Percentiles rank a stretch among this genome's conserved stretches.
These are phyloP conservation scores for Octopus sinensis DNA, from an alignment of 1,140 invertebrate species.

Conservation along the genomic window DNA sequence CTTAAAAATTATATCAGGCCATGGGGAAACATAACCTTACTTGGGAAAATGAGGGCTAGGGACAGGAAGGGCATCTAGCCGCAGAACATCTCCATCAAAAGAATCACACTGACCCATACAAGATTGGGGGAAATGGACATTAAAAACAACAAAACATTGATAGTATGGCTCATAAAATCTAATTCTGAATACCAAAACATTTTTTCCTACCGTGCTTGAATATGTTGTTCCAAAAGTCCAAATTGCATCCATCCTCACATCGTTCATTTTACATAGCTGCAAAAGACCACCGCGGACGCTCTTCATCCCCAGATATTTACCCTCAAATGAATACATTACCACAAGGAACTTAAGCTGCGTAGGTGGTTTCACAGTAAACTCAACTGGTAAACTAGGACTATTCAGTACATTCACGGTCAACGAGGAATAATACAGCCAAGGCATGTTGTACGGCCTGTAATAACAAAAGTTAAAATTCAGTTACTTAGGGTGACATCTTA, in stretches of 20 bases:
- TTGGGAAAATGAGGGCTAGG: neutral
- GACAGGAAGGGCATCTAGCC: neutral
- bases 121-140: neutral
- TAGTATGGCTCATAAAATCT: neutral
- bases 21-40: neutral
- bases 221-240: conserved; percentile 64
- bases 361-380: conserved; percentile 59
- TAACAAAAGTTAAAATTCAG: too few species aligned
- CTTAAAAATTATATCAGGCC: too few species aligned
- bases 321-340: conserved; percentile 43
- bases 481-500: too few species aligned
- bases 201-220: conserved; percentile 42
- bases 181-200: neutral
- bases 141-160: neutral
- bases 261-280: conserved; percentile 60
- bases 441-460: conserved; percentile 47
- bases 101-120: neutral
- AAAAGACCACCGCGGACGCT: conserved; percentile 48
- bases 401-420: conserved; percentile 58
- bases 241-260: conserved; percentile 59
- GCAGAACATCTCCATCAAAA: neutral
- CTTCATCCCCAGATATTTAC: conserved; percentile 50
- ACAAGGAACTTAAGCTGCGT: conserved; percentile 40
- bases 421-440: conserved; percentile 64
- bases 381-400: conserved; percentile 59